Evolutionary conservation across 1,140 invertebrate species (phyloP), one percentile per base, ranked within the genome.

Genomic region (Drosophila gunungcola): DNA sequence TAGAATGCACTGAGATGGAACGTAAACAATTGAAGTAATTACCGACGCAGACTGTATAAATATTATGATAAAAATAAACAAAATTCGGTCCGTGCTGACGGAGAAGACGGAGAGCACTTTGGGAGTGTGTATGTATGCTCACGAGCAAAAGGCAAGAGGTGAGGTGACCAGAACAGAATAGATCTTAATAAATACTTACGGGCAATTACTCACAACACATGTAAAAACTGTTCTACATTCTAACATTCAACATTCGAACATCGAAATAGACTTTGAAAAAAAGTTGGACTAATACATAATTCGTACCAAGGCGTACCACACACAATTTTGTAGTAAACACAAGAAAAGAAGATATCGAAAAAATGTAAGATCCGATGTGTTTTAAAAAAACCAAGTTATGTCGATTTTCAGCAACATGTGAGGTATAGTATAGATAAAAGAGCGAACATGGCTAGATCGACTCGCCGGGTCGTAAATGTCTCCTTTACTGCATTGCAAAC

Each of bases 181-280:
- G 29, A 70, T 70, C 64, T 43, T 70, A 49, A 70, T n/a, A 57
- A 36, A 69, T 45, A 57, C 49, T 70, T 57, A 70, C 29, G 64
- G 64, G 43, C 68, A 34, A 70, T 48, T 56, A 38, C 27, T 34
- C 42, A 38, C 25, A 36, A 36, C 45, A 36, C 64, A 65, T 68
- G 64, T 68, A 61, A 38, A 56, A 45, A 27, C 41, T 38, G 52
- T 52, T 29, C 13, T n/a, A 5, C n/a, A 21, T 21, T 48, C 16
- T 9, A n/a, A 13, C 9, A 21, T 21, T 21, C 16, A 21, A 21
- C 16, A 21, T 32, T 36, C 21, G 25, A 25, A 21, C 1, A 21
- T 32, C 29, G n/a, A 13, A 25, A 13, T 38, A 42, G 25, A 21
- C 32, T 63, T 36, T 9, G 49, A 3, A 3, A 45, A 21, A 38